Evolutionary conservation across 2,113 vertebrate genomes (phyloP).

Genomic region (Seriola dumerili): DNA sequence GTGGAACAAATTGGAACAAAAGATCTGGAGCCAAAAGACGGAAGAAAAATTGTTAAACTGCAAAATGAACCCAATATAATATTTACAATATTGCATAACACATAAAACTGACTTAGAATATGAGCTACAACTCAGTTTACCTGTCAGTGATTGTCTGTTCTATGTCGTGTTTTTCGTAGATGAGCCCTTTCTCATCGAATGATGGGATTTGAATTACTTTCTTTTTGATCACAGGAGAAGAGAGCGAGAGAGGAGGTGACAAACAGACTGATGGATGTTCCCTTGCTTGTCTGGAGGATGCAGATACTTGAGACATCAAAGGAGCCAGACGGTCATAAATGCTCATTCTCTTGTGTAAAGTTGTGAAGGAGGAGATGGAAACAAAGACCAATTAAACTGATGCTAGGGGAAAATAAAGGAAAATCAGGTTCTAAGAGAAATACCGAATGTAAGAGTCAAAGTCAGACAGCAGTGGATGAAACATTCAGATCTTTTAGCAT

Average conservation of each 20-base stretch:
- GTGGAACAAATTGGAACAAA: conserved; percentile 52
- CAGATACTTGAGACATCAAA: conserved; percentile 56
- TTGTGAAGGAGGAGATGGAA: conserved; percentile 17
- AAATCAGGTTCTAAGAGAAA: background rate
- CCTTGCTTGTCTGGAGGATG: conserved; percentile 47
- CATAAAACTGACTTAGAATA: conserved; percentile 2
- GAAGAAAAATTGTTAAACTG: background rate
- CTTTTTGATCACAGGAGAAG: conserved; percentile 81
- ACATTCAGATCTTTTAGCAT: background rate
- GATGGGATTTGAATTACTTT: conserved; percentile 81
- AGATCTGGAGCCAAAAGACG: conserved; percentile 43
- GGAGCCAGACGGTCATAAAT: conserved; percentile 60
- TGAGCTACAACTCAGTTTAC: conserved; percentile 40
- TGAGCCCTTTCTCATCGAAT: conserved; percentile 71
- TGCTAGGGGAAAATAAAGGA: background rate
- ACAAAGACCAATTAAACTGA: background rate
- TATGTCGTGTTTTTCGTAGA: conserved; percentile 42
- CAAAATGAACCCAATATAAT: background rate
- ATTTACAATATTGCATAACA: background rate
- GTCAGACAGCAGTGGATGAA: background rate
- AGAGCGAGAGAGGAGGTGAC: conserved; percentile 71
- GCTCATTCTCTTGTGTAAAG: conserved; percentile 68
- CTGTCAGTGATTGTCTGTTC: conserved; percentile 42
- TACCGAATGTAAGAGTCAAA: background rate
- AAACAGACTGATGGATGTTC: conserved; percentile 47